A percentile compares a stretch with the other conserved stretches of the same genome.
Conservation (phyloP, 2,113 vertebrate genomes). For the Odocoileus hemionus region DNA sequence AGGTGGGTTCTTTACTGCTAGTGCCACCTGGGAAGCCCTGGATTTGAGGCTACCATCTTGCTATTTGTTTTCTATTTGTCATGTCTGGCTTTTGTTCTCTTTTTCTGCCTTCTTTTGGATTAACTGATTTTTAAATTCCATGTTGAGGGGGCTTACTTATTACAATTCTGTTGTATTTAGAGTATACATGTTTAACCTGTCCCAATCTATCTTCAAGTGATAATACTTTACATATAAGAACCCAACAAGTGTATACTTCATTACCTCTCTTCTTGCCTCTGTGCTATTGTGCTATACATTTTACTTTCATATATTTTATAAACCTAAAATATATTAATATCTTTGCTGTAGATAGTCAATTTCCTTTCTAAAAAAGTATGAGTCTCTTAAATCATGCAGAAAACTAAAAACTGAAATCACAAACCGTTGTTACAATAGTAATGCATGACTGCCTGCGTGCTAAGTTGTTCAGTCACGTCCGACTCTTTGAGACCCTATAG, state of each 20-base stretch:
- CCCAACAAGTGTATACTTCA: not conserved
- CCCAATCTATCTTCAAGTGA: not conserved
- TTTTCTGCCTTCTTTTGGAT: not conserved
- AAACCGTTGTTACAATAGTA: not conserved
- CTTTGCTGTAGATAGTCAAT: not conserved
- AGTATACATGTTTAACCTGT: not conserved
- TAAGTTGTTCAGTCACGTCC: accelerated
- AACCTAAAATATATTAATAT: not conserved
- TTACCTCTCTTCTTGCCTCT: not conserved
- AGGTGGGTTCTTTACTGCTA: not conserved
- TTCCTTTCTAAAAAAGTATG: not conserved
- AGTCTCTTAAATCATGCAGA: not conserved
- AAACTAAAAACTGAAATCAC: not conserved
- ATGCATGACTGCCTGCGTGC: not conserved
- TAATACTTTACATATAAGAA: not conserved
- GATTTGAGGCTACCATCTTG: not conserved
- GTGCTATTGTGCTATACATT: not conserved
- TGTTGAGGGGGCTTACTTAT: not conserved
- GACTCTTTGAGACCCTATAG: not conserved
- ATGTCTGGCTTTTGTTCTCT: not conserved
- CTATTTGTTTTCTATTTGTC: not conserved
- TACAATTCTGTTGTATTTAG: not conserved
- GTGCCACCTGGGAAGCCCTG: not conserved
- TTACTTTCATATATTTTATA: not conserved
- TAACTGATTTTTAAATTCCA: not conserved